Conservation (phyloP, 2,888 invertebrate genomes). For the Oscheius sp. region DNA sequence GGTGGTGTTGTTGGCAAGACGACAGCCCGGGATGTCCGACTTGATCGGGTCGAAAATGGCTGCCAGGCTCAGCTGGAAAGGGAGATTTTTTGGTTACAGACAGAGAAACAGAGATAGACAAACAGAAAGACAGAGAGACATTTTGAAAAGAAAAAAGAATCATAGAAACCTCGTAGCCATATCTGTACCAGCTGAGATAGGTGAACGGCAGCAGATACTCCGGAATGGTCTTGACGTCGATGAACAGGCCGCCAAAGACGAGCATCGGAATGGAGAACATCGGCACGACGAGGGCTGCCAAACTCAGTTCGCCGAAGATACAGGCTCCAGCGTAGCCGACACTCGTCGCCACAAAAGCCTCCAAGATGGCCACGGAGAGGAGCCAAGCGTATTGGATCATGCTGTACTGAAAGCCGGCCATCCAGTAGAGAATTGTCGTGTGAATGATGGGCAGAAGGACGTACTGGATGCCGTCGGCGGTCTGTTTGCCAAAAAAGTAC, state of each 20-base stretch:
- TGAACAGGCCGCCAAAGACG: constrained; percentile 81
- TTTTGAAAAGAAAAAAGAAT: constrained; percentile 38
- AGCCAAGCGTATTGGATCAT: constrained; percentile 8
- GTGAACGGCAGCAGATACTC: constrained; percentile 71
- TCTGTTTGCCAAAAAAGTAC: constrained; percentile 86
- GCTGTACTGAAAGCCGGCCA: constrained; percentile 80
- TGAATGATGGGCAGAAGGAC: constrained; percentile 86
- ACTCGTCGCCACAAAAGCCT: constrained; percentile 41
- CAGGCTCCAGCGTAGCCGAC: constrained; percentile 46
- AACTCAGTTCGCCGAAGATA: constrained; percentile 40
- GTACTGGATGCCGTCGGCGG: constrained; percentile 85
- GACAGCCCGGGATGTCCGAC: constrained; percentile 33
- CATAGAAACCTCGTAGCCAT: constrained; percentile 70
- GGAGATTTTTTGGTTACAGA: no score
- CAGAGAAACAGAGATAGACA: no score
- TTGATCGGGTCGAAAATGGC: constrained; percentile 35
- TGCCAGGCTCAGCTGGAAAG: neutral
- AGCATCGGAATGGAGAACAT: constrained; percentile 47
- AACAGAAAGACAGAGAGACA: neutral
- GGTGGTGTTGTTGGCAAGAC: neutral
- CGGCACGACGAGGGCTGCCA: constrained; percentile 44
- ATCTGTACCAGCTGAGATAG: constrained; percentile 74
- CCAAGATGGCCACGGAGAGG: constrained; percentile 37
- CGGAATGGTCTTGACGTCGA: constrained; percentile 58
- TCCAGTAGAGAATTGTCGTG: constrained; percentile 85